Conservation (phyloP, 2,888 invertebrate genomes). For the Phyllotreta cruciferae region DNA sequence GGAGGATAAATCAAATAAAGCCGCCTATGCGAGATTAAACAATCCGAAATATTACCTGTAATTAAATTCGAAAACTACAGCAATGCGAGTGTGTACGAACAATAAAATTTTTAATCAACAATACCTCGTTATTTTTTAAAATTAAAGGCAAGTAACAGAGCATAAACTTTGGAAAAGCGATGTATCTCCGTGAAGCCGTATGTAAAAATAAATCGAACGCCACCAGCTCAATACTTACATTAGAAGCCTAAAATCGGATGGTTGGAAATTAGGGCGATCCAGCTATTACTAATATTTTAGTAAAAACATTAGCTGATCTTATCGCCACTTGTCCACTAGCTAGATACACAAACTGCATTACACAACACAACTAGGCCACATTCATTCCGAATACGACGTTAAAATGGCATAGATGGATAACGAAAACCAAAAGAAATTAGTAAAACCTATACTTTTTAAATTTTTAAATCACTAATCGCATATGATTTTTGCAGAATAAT, state of each 20-base stretch:
- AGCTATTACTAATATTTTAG: constrained; percentile 28
- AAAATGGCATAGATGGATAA: constrained; percentile 27
- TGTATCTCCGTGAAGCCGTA: not conserved
- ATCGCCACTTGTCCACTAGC: constrained; percentile 48
- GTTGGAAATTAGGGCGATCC: constrained; percentile 29
- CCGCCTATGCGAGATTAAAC: too few species aligned
- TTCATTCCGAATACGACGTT: constrained; percentile 33
- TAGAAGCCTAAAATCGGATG: constrained; percentile 3
- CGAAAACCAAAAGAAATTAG: constrained; percentile 34
- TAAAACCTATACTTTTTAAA: constrained; percentile 51
- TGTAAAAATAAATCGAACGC: not conserved
- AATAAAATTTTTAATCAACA: not conserved
- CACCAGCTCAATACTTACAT: constrained; percentile 4
- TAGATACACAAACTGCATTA: constrained; percentile 46
- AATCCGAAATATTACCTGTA: constrained; percentile 3
- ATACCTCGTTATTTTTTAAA: constrained; percentile 9
- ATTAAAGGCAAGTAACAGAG: not conserved
- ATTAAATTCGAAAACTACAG: not conserved
- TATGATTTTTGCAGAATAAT: constrained; percentile 53
- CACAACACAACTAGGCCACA: constrained; percentile 43
- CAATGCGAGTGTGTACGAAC: not conserved
- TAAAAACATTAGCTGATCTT: constrained; percentile 50
- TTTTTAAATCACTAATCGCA: constrained; percentile 49
- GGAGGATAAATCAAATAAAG: too few species aligned
- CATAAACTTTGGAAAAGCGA: not conserved